Conservation (phyloP, 2,888 invertebrate species). For the Neoitamus cyanurus region DNA sequence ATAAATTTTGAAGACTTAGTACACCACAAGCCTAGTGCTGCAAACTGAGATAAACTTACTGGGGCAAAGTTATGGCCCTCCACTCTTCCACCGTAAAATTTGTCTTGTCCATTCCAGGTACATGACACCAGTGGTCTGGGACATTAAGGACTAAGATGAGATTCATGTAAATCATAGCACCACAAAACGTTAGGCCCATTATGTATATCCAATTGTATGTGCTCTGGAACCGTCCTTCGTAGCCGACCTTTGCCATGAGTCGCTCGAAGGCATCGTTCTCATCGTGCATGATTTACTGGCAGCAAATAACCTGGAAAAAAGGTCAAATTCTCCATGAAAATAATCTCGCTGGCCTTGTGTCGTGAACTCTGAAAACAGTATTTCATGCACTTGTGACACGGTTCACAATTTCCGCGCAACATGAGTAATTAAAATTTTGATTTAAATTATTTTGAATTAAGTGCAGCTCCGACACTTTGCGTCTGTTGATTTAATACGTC, state of each 20-base stretch:
- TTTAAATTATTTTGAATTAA: background rate
- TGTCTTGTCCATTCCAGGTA: conserved; percentile 67
- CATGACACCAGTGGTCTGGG: conserved; percentile 72
- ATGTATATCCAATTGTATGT: conserved; percentile 68
- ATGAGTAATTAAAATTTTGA: background rate
- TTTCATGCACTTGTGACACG: background rate
- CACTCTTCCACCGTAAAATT: conserved; percentile 68
- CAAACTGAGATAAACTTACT: conserved; percentile 61
- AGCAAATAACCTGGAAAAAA: conserved; percentile 13
- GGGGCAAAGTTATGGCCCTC: conserved; percentile 69
- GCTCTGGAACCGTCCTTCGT: conserved; percentile 69
- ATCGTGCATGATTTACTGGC: conserved; percentile 49
- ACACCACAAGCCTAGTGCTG: conserved; percentile 6
- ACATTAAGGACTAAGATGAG: conserved; percentile 69
- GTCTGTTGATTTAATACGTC: background rate
- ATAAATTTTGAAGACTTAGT: conserved; percentile 26
- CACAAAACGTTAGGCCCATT: conserved; percentile 65
- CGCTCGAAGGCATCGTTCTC: conserved; percentile 67
- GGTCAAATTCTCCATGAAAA: background rate
- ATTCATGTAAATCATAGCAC: conserved; percentile 69
- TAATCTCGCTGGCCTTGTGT: background rate
- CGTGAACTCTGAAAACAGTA: background rate
- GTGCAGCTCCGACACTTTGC: background rate
- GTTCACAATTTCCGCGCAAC: background rate
- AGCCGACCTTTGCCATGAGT: conserved; percentile 68